These are phyloP conservation scores for Pedionomus torquatus DNA, from an alignment of 2,113 vertebrate genomes.

Conservation along the genomic window DNA sequence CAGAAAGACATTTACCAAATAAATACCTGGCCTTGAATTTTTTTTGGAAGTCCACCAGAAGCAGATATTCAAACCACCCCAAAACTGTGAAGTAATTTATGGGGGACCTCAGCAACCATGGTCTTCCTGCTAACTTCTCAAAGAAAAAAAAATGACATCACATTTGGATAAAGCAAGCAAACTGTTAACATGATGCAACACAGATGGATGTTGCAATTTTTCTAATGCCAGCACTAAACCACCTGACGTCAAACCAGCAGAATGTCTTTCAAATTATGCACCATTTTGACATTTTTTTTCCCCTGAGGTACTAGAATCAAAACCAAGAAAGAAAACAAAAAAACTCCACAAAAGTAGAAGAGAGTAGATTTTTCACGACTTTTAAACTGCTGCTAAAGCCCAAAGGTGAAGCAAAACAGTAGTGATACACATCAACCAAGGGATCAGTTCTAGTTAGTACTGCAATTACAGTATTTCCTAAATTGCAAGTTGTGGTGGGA, in stretches of 20 bases:
- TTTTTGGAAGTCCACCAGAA: conserved; percentile 10
- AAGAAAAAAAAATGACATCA: background rate
- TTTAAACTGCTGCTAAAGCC: background rate
- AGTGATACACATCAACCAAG: background rate
- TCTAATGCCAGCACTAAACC: background rate
- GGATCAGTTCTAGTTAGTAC: background rate
- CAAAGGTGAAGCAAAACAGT: background rate
- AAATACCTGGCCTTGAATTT: background rate
- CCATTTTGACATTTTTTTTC: background rate
- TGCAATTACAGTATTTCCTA: background rate
- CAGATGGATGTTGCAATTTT: background rate
- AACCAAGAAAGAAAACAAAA: background rate
- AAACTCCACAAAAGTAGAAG: background rate
- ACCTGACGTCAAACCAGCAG: background rate
- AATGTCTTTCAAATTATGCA: background rate
- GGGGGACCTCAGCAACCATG: background rate
- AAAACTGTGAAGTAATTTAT: background rate
- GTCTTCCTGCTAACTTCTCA: background rate
- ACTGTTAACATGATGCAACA: background rate
- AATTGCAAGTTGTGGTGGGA: background rate
- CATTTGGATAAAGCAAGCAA: background rate
- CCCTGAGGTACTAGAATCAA: background rate
- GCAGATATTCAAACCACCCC: background rate
- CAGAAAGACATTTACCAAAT: background rate
- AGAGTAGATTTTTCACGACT: background rate